Percentiles rank a stretch among this genome's conserved stretches.
These are phyloP conservation scores for Montipora sp. DNA, from an alignment of 64 coral and sea anemone species.

Conservation along the genomic window DNA sequence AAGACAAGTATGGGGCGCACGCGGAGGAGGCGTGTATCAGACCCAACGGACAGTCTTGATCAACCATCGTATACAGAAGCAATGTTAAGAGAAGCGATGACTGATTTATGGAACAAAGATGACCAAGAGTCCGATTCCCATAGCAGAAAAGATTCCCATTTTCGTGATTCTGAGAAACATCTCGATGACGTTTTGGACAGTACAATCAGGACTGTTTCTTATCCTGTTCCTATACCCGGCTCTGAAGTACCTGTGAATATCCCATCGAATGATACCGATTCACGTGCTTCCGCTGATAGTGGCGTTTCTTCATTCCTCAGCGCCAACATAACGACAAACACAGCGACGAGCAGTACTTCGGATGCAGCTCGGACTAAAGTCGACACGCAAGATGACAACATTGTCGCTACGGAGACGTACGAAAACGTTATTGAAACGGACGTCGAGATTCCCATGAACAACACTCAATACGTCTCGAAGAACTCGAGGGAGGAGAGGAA, in stretches of 20 bases:
- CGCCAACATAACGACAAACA: not conserved
- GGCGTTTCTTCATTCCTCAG: not conserved
- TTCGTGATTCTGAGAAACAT: not conserved
- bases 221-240: not conserved
- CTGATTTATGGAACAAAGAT: not conserved
- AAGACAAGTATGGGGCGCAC: not conserved
- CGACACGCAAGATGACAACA: not conserved
- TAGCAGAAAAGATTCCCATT: not conserved
- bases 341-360: not conserved
- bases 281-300: not conserved
- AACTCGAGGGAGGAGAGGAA: not conserved
- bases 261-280: not conserved
- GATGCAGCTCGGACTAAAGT: not conserved
- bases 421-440: not conserved
- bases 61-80: constrained; percentile 31
- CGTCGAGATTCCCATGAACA: not conserved
- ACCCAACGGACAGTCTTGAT: not conserved
- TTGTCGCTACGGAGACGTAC: not conserved
- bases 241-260: not conserved
- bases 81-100: constrained; percentile 32
- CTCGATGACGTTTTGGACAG: not conserved
- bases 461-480: not conserved
- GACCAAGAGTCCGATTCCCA: not conserved
- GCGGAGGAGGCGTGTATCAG: not conserved
- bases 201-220: not conserved